Evolutionary conservation across 2,113 vertebrate species (phyloP).

Genomic region (Procavia capensis): DNA sequence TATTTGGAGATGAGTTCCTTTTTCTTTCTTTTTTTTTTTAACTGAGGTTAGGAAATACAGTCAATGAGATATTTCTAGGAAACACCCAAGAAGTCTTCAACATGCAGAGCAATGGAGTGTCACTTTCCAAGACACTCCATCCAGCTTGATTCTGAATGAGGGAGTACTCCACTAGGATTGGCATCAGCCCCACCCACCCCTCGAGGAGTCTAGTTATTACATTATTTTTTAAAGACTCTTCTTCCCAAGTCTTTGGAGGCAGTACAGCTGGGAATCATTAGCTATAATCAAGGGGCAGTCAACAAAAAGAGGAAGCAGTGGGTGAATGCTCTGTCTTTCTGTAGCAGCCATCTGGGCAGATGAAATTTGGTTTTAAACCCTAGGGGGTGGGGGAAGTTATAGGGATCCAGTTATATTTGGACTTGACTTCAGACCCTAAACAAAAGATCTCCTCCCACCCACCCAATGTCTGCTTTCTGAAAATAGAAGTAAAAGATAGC

Average conservation of each 20-base stretch:
- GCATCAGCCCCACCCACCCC: slow-evolving; percentile 69
- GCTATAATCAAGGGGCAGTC: slow-evolving; percentile 81
- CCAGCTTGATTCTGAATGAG: slow-evolving; percentile 57
- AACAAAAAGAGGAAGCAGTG: slow-evolving; percentile 78
- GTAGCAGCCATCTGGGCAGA: slow-evolving; percentile 80
- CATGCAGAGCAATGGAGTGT: neutral
- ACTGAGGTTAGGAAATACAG: neutral
- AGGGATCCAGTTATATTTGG: slow-evolving; percentile 80
- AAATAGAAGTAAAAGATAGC: slow-evolving; percentile 55
- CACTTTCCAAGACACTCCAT: neutral
- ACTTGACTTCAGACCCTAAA: slow-evolving; percentile 80
- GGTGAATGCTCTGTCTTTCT: slow-evolving; percentile 79
- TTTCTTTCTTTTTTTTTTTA: neutral
- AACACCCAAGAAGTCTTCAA: slow-evolving; percentile 17
- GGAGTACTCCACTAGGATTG: slow-evolving; percentile 46
- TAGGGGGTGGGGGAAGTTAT: slow-evolving; percentile 74
- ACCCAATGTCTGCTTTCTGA: slow-evolving; percentile 56
- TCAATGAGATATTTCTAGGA: neutral
- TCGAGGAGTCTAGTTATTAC: slow-evolving; percentile 80
- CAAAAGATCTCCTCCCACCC: slow-evolving; percentile 38
- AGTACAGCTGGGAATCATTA: slow-evolving; percentile 83
- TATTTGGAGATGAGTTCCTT: neutral
- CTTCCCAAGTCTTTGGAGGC: slow-evolving; percentile 77
- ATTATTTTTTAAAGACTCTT: slow-evolving; percentile 81
- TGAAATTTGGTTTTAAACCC: slow-evolving; percentile 79